A percentile compares a stretch with the other conserved stretches of the same genome.
Conservation (phyloP, 2,113 vertebrate genomes). For the Pollachius pollachius region DNA sequence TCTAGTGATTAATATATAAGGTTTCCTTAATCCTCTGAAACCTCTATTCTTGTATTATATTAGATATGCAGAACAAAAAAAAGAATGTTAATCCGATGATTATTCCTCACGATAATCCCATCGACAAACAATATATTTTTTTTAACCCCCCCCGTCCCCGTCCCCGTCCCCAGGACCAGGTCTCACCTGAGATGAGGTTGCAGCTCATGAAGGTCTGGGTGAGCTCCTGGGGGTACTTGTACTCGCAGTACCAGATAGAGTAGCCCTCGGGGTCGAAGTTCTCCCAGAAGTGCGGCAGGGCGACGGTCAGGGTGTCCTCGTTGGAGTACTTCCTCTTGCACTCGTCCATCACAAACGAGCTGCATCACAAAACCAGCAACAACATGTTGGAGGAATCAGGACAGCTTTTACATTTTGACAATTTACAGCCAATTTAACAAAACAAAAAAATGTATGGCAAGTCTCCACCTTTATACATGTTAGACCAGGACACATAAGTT, state of each 20-base stretch:
- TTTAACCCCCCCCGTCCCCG: neutral
- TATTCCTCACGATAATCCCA: no score
- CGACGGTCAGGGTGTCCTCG: constrained; percentile 84
- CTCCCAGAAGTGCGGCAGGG: constrained; percentile 89
- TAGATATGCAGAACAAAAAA: no score
- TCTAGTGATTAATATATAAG: no score
- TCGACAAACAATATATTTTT: no score
- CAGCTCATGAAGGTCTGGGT: constrained; percentile 90
- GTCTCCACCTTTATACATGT: no score
- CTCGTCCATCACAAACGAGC: constrained; percentile 86
- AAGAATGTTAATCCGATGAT: no score
- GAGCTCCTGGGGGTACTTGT: constrained; percentile 86
- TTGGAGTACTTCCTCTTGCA: constrained; percentile 95
- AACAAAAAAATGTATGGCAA: no score
- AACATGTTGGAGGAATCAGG: neutral
- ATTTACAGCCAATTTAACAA: no score
- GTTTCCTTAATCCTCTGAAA: no score
- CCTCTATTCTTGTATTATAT: no score
- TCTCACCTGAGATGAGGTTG: constrained; percentile 91
- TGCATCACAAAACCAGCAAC: constrained; percentile 33
- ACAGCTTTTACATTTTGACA: no score
- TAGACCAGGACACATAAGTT: no score
- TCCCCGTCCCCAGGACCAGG: neutral
- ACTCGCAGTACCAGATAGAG: constrained; percentile 86
- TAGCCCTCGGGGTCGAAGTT: constrained; percentile 86